These are phyloP conservation scores for Xenopus petersii DNA, from an alignment of 2,797 vertebrate genomes.

Conservation along the genomic window DNA sequence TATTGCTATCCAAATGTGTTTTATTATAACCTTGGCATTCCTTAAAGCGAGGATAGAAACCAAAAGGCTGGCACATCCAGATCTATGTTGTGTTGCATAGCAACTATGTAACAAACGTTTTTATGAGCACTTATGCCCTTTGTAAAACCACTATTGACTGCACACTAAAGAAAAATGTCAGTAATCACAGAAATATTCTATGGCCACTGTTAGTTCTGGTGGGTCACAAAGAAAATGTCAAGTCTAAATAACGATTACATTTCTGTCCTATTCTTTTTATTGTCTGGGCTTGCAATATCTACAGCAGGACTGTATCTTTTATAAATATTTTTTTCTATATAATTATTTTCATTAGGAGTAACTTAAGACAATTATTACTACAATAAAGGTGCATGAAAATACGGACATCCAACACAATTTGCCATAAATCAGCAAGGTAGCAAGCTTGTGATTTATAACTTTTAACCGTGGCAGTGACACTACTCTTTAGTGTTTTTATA, in stretches of 20 bases:
- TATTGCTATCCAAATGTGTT: conserved; percentile 10
- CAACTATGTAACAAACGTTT: conserved; percentile 6
- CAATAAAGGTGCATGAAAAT: too few relatives aligned
- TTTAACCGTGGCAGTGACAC: too few relatives aligned
- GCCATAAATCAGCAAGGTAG: too few relatives aligned
- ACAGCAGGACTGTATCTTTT: too few relatives aligned
- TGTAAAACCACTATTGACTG: conserved; percentile 17
- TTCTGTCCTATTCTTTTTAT: not conserved
- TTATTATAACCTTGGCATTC: conserved; percentile 26
- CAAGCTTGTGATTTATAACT: too few relatives aligned
- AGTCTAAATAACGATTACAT: conserved; percentile 4
- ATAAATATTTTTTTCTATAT: too few relatives aligned
- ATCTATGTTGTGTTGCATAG: not conserved
- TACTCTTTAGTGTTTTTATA: too few relatives aligned
- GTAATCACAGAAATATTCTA: conserved; percentile 6
- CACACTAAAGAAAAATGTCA: conserved; percentile 13
- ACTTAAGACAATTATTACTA: too few relatives aligned
- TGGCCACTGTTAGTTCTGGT: not conserved
- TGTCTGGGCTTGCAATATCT: too few relatives aligned
- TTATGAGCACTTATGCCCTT: conserved; percentile 10
- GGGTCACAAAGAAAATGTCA: conserved; percentile 10
- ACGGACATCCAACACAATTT: too few relatives aligned
- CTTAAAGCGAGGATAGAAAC: conserved; percentile 2
- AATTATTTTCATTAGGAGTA: too few relatives aligned
- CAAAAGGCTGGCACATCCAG: not conserved